Base-by-base conservation (phyloP, 1,140 invertebrate species). In the Centruroides sculpturatus region DNA sequence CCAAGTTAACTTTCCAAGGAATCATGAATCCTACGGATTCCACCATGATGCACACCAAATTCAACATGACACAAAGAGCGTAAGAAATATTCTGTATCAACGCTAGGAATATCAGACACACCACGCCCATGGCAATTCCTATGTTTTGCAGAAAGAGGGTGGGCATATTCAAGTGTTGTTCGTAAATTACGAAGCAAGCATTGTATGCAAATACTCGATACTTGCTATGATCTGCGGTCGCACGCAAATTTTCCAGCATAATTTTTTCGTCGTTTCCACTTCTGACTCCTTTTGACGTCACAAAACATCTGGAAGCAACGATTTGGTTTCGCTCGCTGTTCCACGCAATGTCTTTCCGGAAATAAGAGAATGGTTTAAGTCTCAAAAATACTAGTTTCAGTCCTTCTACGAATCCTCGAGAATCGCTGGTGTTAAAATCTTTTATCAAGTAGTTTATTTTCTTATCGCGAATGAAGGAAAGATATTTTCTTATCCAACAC, bases 11-110 rank as follows among this genome's bases (percentile, higher is more conserved):
- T 64, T 85, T 83, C 92, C 93, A 97, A 3, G 94, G 76, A 0
- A 90, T 84, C 88, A 98, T 94, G 75, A 95, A 96, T 1, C 93
- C 93, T 3, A 93, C 85, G 0, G 98, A 90, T n/a, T 93, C 92
- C 6, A 87, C 74, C 73, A 96, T 91, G 61, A 98, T 96, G 3
- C 90, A 95, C 23, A 95, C 82, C 49, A 98, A 94, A 63, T 90
- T 92, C 62, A 95, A 86, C 3, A 90, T 91, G 0, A 98, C 91
- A 87, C 92, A 95, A 4, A 96, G 73, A 0, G 90, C 89, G 70
- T 93, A 93, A 5, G 93, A 72, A 10, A 93, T 81, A 69, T 95
- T 94, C 0, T 93, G 93, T 49, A 98, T 95, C 71, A 97, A 97
- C 56, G 97, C 82, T 65, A 94, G 86, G 0, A 91, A 92, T 23